These are phyloP conservation scores for Apodemus speciosus DNA, from an alignment of 2,113 vertebrate genomes.

Conservation along the genomic window DNA sequence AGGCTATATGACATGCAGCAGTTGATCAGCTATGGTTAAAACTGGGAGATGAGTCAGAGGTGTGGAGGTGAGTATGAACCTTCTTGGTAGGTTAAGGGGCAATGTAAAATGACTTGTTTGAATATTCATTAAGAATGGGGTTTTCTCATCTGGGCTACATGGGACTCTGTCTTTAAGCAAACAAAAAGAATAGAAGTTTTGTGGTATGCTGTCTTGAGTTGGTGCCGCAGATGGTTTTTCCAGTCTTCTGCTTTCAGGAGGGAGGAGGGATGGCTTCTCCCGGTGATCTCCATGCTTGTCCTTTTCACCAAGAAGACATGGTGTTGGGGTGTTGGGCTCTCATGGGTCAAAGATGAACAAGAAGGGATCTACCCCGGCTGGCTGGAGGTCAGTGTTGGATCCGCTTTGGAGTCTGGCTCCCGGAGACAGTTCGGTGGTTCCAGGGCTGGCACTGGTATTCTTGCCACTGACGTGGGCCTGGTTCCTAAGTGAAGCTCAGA, in stretches of 20 bases:
- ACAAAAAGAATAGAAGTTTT: not conserved
- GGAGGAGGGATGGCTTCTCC: not conserved
- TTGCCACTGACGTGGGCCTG: slow-evolving; percentile 66
- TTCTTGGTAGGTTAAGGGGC: not conserved
- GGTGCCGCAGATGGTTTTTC: not conserved
- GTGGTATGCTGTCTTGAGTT: not conserved
- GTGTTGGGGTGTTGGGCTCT: not conserved
- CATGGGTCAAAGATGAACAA: not conserved
- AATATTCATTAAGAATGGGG: not conserved
- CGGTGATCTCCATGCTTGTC: not conserved
- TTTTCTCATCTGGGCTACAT: not conserved
- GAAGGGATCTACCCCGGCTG: slow-evolving; percentile 51
- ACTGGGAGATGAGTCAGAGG: not conserved
- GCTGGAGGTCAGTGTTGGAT: slow-evolving; percentile 35
- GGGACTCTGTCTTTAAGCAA: not conserved
- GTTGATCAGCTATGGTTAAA: not conserved
- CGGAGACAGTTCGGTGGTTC: slow-evolving; percentile 49
- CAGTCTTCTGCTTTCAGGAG: not conserved
- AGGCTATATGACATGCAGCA: not conserved
- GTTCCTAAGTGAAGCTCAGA: slow-evolving; percentile 51
- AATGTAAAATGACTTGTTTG: not conserved
- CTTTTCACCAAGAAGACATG: not conserved
- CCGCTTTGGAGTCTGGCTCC: slow-evolving; percentile 72
- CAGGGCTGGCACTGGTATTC: slow-evolving; percentile 58
- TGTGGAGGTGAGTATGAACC: not conserved